These are phyloP conservation scores for Illadopsis cleaveri DNA, from an alignment of 2,113 vertebrate species.

Conservation along the genomic window DNA sequence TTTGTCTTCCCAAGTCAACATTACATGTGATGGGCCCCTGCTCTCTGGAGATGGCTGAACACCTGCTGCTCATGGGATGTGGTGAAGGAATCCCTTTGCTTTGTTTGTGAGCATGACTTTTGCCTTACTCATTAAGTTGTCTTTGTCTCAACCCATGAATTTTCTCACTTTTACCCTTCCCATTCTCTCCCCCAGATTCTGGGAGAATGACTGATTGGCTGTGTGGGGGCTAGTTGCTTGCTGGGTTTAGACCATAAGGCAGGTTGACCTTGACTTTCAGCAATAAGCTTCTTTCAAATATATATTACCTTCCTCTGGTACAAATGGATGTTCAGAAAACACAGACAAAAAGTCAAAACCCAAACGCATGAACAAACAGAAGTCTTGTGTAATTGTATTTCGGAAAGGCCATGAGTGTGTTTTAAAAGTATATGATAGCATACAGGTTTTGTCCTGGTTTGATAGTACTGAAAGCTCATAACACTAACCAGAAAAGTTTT, in stretches of 20 bases:
- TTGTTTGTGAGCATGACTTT: not conserved
- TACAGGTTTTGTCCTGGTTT: not conserved
- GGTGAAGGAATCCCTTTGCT: not conserved
- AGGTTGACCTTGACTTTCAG: slow-evolving; percentile 50
- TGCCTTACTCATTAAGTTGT: not conserved
- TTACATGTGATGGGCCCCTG: not conserved
- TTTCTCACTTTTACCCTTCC: not conserved
- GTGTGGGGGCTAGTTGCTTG: not conserved
- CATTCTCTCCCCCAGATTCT: not conserved
- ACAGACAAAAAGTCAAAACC: not conserved
- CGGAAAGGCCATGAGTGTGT: not conserved
- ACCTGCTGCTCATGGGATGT: not conserved
- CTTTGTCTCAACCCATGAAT: not conserved
- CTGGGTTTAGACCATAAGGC: not conserved
- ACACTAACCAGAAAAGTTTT: not conserved
- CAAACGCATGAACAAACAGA: rapidly evolving
- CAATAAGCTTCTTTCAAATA: slow-evolving; percentile 59
- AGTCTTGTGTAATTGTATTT: not conserved
- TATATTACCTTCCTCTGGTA: slow-evolving; percentile 41
- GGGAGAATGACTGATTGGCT: not conserved
- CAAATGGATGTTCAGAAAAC: slow-evolving; percentile 32
- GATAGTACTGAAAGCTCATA: not conserved
- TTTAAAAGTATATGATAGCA: not conserved
- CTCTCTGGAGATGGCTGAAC: not conserved
- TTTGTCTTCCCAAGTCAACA: not conserved